Conservation (phyloP, 37 sponge, comb jelly and placozoan genomes). For the Bolinopsis microptera region DNA sequence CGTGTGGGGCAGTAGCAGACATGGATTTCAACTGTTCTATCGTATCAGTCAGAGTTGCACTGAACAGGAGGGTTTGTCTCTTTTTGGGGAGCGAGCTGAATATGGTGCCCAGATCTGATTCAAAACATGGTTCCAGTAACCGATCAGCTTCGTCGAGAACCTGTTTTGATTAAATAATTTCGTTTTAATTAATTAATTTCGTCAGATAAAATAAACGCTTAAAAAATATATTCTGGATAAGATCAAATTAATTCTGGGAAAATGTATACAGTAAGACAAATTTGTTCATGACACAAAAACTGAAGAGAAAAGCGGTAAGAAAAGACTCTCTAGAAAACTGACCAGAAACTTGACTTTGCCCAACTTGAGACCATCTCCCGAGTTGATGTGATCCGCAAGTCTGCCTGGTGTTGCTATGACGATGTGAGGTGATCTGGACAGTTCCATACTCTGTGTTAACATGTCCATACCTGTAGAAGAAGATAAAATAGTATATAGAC, state of each 20-base stretch:
- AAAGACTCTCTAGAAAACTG: no score
- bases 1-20: background rate
- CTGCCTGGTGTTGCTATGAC: conserved; percentile 97
- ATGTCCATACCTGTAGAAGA: conserved; percentile 75
- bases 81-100: conserved; percentile 78
- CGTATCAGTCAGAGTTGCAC: conserved; percentile 90
- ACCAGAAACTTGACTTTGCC: conserved; percentile 85
- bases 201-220: no score
- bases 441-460: conserved; percentile 84
- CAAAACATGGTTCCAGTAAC: conserved; percentile 82
- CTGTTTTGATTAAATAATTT: conserved; percentile 44
- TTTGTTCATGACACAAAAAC: no score
- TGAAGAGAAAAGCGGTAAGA: no score
- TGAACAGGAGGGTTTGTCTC: conserved; percentile 96
- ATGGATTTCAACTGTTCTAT: conserved; percentile 71
- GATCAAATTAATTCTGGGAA: no score
- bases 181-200: no score
- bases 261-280: no score
- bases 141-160: conserved; percentile 98
- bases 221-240: no score
- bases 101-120: conserved; percentile 78
- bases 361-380: conserved; percentile 81
- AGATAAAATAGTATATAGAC: background rate
- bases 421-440: conserved; percentile 85
- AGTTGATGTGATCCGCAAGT: conserved; percentile 88